Evolutionary conservation across 2,797 vertebrate species (phyloP), one percentile per base, ranked within the genome.

Genomic region (Alauda arvensis): DNA sequence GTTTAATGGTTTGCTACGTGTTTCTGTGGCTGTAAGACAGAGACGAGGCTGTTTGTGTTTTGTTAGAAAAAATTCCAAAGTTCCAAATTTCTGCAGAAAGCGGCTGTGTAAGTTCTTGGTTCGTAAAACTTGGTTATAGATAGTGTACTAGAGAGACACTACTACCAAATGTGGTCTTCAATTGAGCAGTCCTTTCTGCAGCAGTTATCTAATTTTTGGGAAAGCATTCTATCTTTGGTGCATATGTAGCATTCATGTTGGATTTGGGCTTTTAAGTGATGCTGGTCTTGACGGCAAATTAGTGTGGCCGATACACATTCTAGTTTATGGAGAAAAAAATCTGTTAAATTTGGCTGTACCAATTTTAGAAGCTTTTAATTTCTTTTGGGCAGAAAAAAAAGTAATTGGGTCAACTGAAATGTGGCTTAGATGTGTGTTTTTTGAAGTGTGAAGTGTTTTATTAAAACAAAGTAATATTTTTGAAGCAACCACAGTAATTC

Each of bases 101-200:
- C 25, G 15, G 3, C 8, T 61, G 3, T 56, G 14, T 9, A 31
- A 65, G 3, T 56, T 33, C 23, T 68, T 24, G 8, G 3, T 67
- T 88, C 0, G 0, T 52, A 52, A 45, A 0, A 4, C 11, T 78
- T 59, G 6, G 10, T 77, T 70, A 57, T 55, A 63, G 52, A 3
- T 28, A 26, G 20, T 3, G 4, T 55, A 8, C 9, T n/a, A 14
- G 7, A 48, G 31, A 31, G 23, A 42, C 3, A 6, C 8, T 52
- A 8, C 10, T 84, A 10, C 9, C 2, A 12, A 28, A 7, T 5
- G 19, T 34, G 26, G 15, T n/a, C 14, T 46, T 34, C 20, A 60
- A 25, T 9, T 59, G 15, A 46, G 18, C 39, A 49, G 25, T 10
- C 3, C 9, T 45, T 61, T 79, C 42, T 80, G 26, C 23, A 59